Conservation (phyloP, 2,113 vertebrate genomes). For the Circaetus gallicus region DNA sequence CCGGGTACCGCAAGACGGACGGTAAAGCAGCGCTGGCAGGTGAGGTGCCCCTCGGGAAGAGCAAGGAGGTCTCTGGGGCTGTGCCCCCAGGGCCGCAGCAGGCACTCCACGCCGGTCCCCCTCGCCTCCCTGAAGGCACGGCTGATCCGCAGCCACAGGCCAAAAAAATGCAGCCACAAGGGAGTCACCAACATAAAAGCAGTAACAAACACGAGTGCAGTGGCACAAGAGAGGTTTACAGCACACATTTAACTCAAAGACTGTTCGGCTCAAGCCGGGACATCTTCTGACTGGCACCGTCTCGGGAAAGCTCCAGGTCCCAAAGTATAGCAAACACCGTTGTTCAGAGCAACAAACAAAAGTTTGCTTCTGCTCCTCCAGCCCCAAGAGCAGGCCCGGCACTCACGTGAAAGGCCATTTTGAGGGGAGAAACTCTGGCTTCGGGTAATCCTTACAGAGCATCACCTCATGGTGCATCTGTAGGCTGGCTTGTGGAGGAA, state of each 20-base stretch:
- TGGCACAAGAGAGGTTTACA: not conserved
- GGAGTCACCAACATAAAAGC: not conserved
- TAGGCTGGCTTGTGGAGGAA: too few species aligned
- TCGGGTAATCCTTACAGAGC: not conserved
- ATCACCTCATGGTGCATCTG: not conserved
- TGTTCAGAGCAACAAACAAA: too few species aligned
- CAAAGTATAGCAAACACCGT: rapidly evolving
- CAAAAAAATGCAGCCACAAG: rapidly evolving
- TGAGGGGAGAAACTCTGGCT: not conserved
- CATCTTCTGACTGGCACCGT: rapidly evolving
- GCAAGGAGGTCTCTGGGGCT: not conserved
- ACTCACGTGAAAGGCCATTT: not conserved
- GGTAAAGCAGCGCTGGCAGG: not conserved
- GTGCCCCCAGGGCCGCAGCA: too few species aligned
- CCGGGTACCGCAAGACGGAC: too few species aligned
- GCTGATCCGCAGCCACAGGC: rapidly evolving
- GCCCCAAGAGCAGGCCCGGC: not conserved
- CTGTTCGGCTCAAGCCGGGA: rapidly evolving
- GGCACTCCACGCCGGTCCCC: not conserved
- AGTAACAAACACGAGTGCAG: rapidly evolving
- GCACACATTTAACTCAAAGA: rapidly evolving
- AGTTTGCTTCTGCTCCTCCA: not conserved
- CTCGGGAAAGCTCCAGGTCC: not conserved
- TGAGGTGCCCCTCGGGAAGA: too few species aligned
- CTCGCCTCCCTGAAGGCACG: rapidly evolving